phyloP scores from a whole-genome alignment of 37 sponge, comb jelly and placozoan genomes.

The Cliona cf. orientalis region DNA sequence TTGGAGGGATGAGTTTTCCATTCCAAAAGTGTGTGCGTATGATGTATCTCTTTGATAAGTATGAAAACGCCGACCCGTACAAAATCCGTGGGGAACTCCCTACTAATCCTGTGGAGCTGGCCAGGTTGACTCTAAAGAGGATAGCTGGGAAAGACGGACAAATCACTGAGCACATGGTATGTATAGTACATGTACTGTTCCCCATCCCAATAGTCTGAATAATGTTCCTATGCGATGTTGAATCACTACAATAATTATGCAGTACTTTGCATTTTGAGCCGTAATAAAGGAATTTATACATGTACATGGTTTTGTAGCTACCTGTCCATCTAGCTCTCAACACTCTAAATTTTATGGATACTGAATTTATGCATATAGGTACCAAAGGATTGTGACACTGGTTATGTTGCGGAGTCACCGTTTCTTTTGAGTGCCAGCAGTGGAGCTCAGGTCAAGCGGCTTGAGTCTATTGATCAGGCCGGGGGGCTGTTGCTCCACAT shows the following conservation, averaged over 20 bases:
- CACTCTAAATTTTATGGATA: not conserved
- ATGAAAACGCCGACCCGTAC: slow-evolving; percentile 83
- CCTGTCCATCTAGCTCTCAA: too few relatives aligned
- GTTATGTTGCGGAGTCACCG: not conserved
- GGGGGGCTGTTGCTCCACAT: slow-evolving; percentile 57
- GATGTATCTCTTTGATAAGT: slow-evolving; percentile 86
- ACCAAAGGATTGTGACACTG: not conserved
- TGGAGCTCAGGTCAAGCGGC: slow-evolving; percentile 11
- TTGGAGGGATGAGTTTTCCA: slow-evolving; percentile 82
- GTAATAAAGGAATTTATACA: too few relatives aligned
- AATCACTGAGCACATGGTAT: slow-evolving; percentile 63
- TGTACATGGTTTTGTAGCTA: too few relatives aligned
- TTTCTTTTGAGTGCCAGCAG: slow-evolving; percentile 23
- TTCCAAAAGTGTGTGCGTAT: slow-evolving; percentile 85
- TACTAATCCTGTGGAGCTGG: slow-evolving; percentile 44
- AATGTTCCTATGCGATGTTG: too few relatives aligned
- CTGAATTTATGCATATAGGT: not conserved
- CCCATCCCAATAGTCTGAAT: not conserved
- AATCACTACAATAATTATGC: not conserved
- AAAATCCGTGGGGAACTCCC: slow-evolving; percentile 51
- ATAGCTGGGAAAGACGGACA: slow-evolving; percentile 41
- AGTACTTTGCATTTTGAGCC: not conserved
- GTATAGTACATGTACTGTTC: not conserved
- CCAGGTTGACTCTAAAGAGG: slow-evolving; percentile 52
- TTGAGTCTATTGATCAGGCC: slow-evolving; percentile 13